Evolutionary conservation across 1,140 invertebrate species (phyloP).

Genomic region (Eciton burchellii): DNA sequence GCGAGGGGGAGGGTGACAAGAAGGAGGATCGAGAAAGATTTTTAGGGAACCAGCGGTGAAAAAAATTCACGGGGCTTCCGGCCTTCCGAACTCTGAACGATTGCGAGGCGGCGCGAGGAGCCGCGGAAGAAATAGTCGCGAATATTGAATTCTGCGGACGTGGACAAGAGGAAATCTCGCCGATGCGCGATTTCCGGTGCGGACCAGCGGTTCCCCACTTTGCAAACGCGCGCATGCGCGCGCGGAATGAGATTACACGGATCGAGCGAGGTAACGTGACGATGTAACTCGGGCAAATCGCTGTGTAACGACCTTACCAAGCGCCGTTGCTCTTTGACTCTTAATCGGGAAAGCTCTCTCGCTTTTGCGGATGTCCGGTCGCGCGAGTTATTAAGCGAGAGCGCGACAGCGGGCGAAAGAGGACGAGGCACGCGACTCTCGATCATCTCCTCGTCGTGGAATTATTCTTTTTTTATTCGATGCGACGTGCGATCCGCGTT

Average conservation of each 20-base stretch:
- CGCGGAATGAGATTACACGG: neutral
- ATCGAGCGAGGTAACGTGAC: neutral
- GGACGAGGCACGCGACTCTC: too few species aligned
- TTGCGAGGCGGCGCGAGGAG: neutral
- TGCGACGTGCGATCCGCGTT: neutral
- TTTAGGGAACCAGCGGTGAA: too few species aligned
- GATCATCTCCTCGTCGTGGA: too few species aligned
- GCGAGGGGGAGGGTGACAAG: too few species aligned
- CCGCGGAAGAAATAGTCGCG: neutral
- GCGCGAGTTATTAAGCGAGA: neutral
- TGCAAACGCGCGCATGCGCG: neutral
- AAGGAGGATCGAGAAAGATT: neutral
- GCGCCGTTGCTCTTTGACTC: neutral
- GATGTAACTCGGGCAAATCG: neutral
- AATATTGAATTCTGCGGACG: constrained; percentile 33
- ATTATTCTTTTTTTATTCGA: neutral
- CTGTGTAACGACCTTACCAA: neutral
- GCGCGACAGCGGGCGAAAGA: neutral
- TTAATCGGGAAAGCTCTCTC: neutral
- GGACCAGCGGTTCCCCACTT: neutral
- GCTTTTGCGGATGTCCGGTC: neutral
- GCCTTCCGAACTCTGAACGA: neutral
- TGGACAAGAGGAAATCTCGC: too few species aligned
- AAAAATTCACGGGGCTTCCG: neutral
- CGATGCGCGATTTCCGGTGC: constrained; percentile 16